phyloP scores from a whole-genome alignment of 2,888 invertebrate genomes.

The Trisateles emortualis region DNA sequence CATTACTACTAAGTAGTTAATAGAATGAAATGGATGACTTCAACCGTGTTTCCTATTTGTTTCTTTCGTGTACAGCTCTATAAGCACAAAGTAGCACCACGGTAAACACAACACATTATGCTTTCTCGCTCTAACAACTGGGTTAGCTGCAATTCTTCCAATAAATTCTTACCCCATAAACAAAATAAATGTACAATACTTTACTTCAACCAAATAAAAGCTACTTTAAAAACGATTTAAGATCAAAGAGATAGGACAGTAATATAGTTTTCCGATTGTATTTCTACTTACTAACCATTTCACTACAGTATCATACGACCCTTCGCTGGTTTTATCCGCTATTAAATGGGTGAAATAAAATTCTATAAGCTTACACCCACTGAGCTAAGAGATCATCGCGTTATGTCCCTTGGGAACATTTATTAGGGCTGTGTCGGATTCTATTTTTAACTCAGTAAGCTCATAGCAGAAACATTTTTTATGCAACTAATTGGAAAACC shows the following conservation, averaged over 20 bases:
- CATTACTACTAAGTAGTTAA: too few species aligned
- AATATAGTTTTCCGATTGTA: not conserved
- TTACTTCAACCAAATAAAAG: not conserved
- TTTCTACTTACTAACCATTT: not conserved
- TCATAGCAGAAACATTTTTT: too few species aligned
- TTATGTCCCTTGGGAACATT: not conserved
- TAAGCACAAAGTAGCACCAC: not conserved
- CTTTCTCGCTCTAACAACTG: not conserved
- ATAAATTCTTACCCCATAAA: conserved; percentile 1
- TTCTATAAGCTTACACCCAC: not conserved
- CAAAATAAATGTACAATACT: not conserved
- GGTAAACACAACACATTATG: not conserved
- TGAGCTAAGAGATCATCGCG: not conserved
- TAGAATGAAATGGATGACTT: too few species aligned
- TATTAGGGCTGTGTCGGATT: not conserved
- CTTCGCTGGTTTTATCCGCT: not conserved
- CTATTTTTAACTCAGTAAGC: not conserved
- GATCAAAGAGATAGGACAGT: not conserved
- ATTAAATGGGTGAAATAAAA: not conserved
- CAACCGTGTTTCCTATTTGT: too few species aligned
- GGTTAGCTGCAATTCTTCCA: not conserved
- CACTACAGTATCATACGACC: not conserved
- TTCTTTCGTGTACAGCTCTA: not conserved
- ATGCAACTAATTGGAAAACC: too few species aligned
- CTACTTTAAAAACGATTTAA: not conserved